Evolutionary conservation across 2,113 vertebrate genomes (phyloP).

Genomic region (Melierax canorus): DNA sequence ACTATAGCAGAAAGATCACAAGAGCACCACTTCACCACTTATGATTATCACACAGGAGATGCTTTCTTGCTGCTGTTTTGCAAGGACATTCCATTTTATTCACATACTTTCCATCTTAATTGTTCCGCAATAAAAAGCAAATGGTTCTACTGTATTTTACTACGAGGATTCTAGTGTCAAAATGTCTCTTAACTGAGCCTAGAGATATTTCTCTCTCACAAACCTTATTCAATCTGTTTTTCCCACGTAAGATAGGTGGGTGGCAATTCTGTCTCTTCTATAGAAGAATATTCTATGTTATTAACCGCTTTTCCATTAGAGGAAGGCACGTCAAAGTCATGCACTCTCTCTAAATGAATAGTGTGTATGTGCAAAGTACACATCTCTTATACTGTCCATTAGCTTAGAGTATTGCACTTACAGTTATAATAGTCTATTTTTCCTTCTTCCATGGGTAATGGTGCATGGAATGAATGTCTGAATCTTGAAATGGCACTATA

Average conservation of each 20-base stretch:
- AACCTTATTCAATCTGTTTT: slow-evolving; percentile 4
- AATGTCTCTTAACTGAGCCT: slow-evolving; percentile 26
- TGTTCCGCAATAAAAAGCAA: slow-evolving; percentile 60
- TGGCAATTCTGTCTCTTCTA: background rate
- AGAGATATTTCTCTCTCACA: slow-evolving; percentile 23
- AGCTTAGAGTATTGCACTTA: slow-evolving; percentile 48
- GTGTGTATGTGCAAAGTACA: background rate
- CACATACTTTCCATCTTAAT: slow-evolving; percentile 43
- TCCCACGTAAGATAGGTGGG: background rate
- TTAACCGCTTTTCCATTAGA: slow-evolving; percentile 20
- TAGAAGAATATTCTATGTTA: background rate
- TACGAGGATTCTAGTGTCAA: slow-evolving; percentile 22
- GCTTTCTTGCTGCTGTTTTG: background rate
- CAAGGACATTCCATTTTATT: slow-evolving; percentile 43
- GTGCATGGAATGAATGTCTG: slow-evolving; percentile 49
- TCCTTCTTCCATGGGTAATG: slow-evolving; percentile 52
- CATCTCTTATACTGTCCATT: slow-evolving; percentile 42
- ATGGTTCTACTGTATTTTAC: slow-evolving; percentile 27
- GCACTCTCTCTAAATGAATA: background rate
- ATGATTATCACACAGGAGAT: background rate
- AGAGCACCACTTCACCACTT: background rate
- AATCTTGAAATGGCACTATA: slow-evolving; percentile 53
- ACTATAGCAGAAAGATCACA: background rate
- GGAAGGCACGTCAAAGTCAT: slow-evolving; percentile 1
- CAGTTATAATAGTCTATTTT: slow-evolving; percentile 40